Evolutionary conservation across 2,797 vertebrate genomes (phyloP).

Genomic region (Bradypodion ventrale): DNA sequence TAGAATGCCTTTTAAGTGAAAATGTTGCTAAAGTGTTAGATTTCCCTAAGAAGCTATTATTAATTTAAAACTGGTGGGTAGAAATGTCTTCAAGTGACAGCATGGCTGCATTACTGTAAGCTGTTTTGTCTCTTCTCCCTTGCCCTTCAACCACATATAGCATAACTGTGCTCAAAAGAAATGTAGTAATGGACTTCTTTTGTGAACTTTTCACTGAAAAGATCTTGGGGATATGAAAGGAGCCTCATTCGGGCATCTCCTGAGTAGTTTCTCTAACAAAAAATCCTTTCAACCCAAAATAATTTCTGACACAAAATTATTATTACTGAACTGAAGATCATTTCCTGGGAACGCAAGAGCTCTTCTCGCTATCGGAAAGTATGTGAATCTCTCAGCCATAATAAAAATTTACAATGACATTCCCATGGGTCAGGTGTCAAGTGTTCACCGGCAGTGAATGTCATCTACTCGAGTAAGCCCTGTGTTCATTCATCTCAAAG

Average conservation of each 20-base stretch:
- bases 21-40: no score
- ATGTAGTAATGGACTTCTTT: not conserved
- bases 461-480: not conserved
- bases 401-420: not conserved
- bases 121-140: not conserved
- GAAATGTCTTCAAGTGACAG: no score
- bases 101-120: not conserved
- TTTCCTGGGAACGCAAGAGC: not conserved
- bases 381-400: not conserved
- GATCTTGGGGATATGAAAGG: no score
- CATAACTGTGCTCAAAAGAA: not conserved
- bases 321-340: no score
- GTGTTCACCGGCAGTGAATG: accelerated
- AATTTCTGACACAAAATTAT: no score
- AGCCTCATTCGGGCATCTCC: no score
- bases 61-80: no score
- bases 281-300: no score
- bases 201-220: no score
- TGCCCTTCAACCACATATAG: not conserved
- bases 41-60: no score
- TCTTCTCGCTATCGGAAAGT: not conserved
- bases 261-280: no score
- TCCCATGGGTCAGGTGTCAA: not conserved
- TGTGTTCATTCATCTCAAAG: constrained; percentile 8
- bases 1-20: no score